Conservation (phyloP, 2,888 invertebrate species). For the Aporophyla nigra region DNA sequence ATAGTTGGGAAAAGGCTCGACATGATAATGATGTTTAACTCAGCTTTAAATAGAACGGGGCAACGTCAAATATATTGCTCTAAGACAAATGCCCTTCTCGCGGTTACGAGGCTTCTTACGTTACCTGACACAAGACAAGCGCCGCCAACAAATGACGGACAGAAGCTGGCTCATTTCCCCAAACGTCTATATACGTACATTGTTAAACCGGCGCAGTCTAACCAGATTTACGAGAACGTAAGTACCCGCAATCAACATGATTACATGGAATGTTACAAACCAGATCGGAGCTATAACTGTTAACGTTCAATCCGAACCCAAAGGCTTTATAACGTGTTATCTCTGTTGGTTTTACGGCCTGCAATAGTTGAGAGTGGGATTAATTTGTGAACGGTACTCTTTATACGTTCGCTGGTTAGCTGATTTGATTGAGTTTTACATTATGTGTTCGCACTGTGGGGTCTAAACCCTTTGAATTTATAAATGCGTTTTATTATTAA, state of each 20-base stretch:
- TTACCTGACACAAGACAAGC: conserved; percentile 28
- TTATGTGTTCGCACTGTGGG: conserved; percentile 32
- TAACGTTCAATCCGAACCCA: conserved; percentile 64
- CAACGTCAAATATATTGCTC: conserved; percentile 5
- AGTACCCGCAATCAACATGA: conserved; percentile 56
- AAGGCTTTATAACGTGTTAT: conserved; percentile 58
- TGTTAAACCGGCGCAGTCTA: conserved; percentile 42
- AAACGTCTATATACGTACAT: conserved; percentile 36
- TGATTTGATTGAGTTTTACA: conserved; percentile 58
- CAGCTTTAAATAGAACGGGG: neutral
- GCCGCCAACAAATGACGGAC: conserved; percentile 18
- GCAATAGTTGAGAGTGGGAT: conserved; percentile 61
- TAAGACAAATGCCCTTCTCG: conserved; percentile 11
- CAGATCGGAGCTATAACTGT: conserved; percentile 62
- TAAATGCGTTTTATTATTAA: conserved; percentile 20
- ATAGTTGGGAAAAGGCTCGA: too few species aligned
- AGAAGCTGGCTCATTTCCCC: conserved; percentile 12
- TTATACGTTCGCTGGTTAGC: conserved; percentile 54
- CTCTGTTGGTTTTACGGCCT: conserved; percentile 62
- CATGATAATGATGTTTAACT: neutral
- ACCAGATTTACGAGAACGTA: conserved; percentile 57
- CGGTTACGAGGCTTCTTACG: conserved; percentile 3
- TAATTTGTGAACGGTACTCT: conserved; percentile 52
- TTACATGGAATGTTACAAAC: conserved; percentile 60
- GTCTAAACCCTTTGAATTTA: conserved; percentile 7